Percentiles rank a stretch among this genome's conserved stretches.
phyloP scores from a whole-genome alignment of 2,888 invertebrate genomes.

The Xanthia togata region DNA sequence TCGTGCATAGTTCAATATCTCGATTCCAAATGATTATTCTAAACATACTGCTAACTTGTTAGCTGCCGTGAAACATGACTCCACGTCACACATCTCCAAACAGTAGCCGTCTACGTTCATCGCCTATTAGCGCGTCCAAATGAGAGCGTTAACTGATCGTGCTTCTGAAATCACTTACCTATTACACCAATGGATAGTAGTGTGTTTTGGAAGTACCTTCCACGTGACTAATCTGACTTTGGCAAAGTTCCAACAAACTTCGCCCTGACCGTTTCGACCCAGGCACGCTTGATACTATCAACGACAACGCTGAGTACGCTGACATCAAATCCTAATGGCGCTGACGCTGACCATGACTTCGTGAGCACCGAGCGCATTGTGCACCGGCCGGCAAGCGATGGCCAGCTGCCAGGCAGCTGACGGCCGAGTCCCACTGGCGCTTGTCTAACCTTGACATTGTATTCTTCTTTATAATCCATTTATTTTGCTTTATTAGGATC shows the following conservation, averaged over 20 bases:
- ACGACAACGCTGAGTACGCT: not conserved
- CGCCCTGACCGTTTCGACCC: not conserved
- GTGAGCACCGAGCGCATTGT: not conserved
- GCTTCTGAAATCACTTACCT: not conserved
- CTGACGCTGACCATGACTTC: not conserved
- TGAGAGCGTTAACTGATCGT: not conserved
- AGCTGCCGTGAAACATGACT: not conserved
- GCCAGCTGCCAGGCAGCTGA: too few relatives aligned
- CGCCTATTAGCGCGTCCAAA: not conserved
- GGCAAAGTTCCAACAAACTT: not conserved
- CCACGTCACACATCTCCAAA: not conserved
- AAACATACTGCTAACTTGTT: not conserved
- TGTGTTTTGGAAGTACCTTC: not conserved
- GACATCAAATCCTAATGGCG: not conserved
- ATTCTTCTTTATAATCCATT: too few relatives aligned
- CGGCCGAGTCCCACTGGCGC: too few relatives aligned
- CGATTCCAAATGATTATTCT: not conserved
- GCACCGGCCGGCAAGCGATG: too few relatives aligned
- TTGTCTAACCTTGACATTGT: too few relatives aligned
- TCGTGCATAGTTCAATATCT: not conserved
- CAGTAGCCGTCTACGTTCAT: not conserved
- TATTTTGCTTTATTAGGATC: too few relatives aligned
- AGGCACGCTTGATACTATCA: not conserved
- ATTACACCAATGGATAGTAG: not conserved
- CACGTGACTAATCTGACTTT: not conserved